phyloP scores from a whole-genome alignment of 1,140 invertebrate genomes.

The Triops longicaudatus region DNA sequence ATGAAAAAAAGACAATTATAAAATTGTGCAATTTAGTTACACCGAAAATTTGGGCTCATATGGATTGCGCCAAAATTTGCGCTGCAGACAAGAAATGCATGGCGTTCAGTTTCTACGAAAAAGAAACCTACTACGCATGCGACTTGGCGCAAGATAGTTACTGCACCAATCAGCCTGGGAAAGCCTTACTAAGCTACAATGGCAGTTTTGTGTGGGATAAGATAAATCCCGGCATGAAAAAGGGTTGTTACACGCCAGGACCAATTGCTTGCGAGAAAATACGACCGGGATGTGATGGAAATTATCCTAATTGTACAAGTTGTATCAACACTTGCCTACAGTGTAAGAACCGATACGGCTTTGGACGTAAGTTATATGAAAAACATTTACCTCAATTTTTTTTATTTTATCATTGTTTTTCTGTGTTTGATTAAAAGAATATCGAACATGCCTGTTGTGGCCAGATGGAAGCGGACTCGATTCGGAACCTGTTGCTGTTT shows the following conservation, averaged over 20 bases:
- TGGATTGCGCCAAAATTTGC: neutral
- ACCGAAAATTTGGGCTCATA: neutral
- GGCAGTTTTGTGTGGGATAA: neutral
- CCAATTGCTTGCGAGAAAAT: neutral
- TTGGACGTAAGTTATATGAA: neutral
- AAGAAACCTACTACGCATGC: neutral
- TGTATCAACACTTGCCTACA: neutral
- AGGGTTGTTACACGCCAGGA: neutral
- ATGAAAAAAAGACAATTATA: no score
- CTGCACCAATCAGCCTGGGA: neutral
- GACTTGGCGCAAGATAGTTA: neutral
- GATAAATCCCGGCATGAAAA: neutral
- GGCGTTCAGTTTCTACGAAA: neutral
- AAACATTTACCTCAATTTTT: no score
- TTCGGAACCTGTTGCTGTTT: neutral
- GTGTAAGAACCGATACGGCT: neutral
- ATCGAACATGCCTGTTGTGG: neutral
- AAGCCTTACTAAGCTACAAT: neutral
- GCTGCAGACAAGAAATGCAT: neutral
- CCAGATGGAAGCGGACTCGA: neutral
- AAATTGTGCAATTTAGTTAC: neutral
- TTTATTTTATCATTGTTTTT: no score
- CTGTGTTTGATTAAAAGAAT: no score
- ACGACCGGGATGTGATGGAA: neutral
- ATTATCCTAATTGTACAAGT: neutral